A percentile compares a stretch with the other conserved stretches of the same genome.
phyloP scores from a whole-genome alignment of 2,797 vertebrate species.

The Macropus fuliginosus region DNA sequence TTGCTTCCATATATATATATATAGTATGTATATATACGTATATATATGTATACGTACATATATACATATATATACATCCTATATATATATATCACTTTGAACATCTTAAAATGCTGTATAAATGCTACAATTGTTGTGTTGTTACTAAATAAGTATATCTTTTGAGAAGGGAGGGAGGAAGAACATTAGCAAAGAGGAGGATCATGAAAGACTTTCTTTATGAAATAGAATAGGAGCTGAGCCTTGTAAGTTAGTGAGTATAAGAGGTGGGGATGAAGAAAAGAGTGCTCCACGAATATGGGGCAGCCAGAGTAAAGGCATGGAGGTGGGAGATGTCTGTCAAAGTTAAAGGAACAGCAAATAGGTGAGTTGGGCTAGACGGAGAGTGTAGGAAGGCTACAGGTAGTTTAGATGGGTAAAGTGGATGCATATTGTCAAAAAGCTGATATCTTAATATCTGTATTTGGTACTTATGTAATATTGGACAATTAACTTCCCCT shows the following conservation, averaged over 20 bases:
- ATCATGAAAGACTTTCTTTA: not conserved
- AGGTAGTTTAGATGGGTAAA: not conserved
- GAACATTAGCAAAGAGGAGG: not conserved
- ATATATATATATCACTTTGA: too few species aligned
- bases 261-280: not conserved
- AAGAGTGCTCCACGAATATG: not conserved
- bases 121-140: too few species aligned
- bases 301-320: not conserved
- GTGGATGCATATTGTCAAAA: not conserved
- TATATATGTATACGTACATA: too few species aligned
- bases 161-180: not conserved
- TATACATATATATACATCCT: too few species aligned
- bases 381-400: not conserved
- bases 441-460: not conserved
- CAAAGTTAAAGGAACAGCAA: not conserved
- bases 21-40: too few species aligned
- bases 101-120: too few species aligned
- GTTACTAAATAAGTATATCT: not conserved
- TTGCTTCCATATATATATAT: too few species aligned
- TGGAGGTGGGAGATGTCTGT: not conserved
- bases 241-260: not conserved
- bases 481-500: not conserved
- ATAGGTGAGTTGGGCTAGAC: not conserved
- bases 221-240: not conserved
- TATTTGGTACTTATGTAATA: not conserved